Conservation (phyloP, 2,888 invertebrate species). For the Lasioglossum morio region DNA sequence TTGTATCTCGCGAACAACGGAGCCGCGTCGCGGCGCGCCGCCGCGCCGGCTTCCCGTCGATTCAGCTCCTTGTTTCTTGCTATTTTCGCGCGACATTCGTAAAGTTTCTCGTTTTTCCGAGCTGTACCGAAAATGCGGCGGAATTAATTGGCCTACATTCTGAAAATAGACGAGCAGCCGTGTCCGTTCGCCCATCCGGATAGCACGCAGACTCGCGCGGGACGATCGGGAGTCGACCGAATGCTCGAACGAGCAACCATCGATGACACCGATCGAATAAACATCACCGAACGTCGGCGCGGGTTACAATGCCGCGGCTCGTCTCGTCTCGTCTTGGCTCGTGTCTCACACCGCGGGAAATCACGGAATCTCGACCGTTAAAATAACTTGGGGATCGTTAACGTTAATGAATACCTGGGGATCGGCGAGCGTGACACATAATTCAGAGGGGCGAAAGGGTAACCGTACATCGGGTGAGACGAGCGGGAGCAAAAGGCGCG, state of each 20-base stretch:
- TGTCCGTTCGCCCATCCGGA: conserved; percentile 22
- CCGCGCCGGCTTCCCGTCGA: conserved; percentile 44
- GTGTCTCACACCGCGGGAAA: background rate
- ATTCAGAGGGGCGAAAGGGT: conserved; percentile 65
- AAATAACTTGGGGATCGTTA: conserved; percentile 80
- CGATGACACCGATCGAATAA: conserved; percentile 7
- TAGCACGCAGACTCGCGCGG: background rate
- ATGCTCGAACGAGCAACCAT: background rate
- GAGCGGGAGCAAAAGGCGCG: background rate
- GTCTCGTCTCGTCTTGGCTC: background rate
- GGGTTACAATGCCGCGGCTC: background rate
- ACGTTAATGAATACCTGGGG: conserved; percentile 80
- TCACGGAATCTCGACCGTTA: conserved; percentile 64
- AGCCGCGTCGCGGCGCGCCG: background rate
- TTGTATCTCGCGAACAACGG: background rate
- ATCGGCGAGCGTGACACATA: conserved; percentile 80
- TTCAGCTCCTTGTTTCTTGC: conserved; percentile 57
- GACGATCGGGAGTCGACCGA: conserved; percentile 6
- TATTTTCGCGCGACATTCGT: conserved; percentile 71
- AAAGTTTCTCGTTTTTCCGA: conserved; percentile 72
- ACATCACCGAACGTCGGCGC: background rate
- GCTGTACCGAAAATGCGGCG: conserved; percentile 69
- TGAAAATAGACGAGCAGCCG: conserved; percentile 70
- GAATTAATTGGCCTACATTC: conserved; percentile 78
- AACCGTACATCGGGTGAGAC: conserved; percentile 1